Percentiles rank a stretch among this genome's conserved stretches.
phyloP scores from a whole-genome alignment of 2,888 invertebrate species.

The Drosophila pseudotalamancana region DNA sequence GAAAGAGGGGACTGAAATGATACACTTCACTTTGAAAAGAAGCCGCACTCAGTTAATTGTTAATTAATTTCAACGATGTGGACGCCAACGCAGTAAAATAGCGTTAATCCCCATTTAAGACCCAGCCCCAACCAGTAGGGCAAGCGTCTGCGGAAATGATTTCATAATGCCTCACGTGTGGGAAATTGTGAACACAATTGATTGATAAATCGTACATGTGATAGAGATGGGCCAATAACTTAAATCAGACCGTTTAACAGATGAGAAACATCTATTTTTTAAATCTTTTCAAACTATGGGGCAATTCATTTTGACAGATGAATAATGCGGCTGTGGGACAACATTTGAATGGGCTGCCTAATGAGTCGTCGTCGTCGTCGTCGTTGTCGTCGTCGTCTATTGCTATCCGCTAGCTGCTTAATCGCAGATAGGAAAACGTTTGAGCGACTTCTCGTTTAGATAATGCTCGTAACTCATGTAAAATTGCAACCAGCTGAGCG shows the following conservation, averaged over 20 bases:
- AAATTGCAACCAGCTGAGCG: slow-evolving; percentile 34
- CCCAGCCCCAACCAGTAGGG: neutral
- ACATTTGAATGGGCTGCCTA: slow-evolving; percentile 38
- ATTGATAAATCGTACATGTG: slow-evolving; percentile 31
- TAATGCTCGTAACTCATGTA: slow-evolving; percentile 42
- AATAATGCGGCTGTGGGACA: slow-evolving; percentile 27
- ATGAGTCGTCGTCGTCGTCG: slow-evolving; percentile 32
- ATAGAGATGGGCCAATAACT: slow-evolving; percentile 34
- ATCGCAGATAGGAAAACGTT: slow-evolving; percentile 12
- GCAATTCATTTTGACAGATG: slow-evolving; percentile 32
- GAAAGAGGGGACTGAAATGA: slow-evolving; percentile 32
- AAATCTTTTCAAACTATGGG: slow-evolving; percentile 14
- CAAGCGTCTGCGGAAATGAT: slow-evolving; percentile 39
- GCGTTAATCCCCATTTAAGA: neutral
- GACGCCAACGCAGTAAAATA: slow-evolving; percentile 44
- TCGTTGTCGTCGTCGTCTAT: neutral
- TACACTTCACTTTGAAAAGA: slow-evolving; percentile 43
- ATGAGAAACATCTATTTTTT: slow-evolving; percentile 22
- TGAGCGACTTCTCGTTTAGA: slow-evolving; percentile 50
- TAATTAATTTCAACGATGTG: slow-evolving; percentile 33
- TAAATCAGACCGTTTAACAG: slow-evolving; percentile 48
- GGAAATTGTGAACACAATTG: slow-evolving; percentile 30
- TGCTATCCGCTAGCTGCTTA: neutral
- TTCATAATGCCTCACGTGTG: slow-evolving; percentile 39
- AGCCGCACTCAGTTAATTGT: slow-evolving; percentile 38